These are phyloP conservation scores for Erythrocebus patas DNA, from an alignment of 2,113 vertebrate genomes.

Conservation along the genomic window DNA sequence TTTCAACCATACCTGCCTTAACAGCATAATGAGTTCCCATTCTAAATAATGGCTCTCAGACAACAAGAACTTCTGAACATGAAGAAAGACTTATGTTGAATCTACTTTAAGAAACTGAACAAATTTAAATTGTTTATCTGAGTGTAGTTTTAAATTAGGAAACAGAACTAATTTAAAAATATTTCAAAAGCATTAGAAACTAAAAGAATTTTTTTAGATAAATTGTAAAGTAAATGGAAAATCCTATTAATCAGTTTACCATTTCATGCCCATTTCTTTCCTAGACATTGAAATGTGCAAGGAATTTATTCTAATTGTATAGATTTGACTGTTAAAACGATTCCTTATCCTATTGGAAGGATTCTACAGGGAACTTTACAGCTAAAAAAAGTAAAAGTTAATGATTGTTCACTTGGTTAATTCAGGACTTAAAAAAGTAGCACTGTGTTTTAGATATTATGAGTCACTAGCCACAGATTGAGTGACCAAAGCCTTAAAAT, in stretches of 20 bases:
- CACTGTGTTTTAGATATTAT: neutral
- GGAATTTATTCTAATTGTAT: neutral
- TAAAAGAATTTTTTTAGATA: neutral
- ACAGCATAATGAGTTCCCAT: neutral
- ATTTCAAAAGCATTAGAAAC: neutral
- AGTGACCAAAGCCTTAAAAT: neutral
- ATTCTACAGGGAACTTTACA: neutral
- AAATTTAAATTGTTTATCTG: neutral
- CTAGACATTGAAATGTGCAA: neutral
- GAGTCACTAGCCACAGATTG: neutral
- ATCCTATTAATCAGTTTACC: neutral
- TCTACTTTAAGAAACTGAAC: neutral
- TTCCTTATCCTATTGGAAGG: neutral
- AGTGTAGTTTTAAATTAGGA: slow-evolving; percentile 1
- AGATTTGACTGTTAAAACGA: neutral
- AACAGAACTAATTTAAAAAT: neutral
- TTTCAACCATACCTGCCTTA: neutral
- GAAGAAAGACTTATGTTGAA: neutral
- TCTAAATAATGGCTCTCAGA: neutral
- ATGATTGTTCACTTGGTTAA: neutral
- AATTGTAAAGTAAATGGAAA: neutral
- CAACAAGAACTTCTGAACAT: neutral
- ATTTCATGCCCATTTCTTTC: neutral
- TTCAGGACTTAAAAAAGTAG: neutral
- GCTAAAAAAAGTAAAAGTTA: neutral